Base-by-base conservation (phyloP, 2,113 vertebrate genomes). In the Centropus bengalensis region DNA sequence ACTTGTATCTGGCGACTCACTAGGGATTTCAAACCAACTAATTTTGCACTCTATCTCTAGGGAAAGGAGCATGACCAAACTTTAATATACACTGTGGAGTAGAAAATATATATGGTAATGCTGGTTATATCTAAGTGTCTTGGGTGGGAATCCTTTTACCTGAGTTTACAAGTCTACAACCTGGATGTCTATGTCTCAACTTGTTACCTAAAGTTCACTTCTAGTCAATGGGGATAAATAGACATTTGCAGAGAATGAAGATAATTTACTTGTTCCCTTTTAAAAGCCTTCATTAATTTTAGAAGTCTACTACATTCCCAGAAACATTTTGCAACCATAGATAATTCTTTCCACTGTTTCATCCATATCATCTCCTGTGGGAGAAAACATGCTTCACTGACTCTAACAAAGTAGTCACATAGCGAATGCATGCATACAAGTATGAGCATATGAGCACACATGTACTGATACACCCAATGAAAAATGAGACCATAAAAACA, bases 1-100 rank as follows among this genome's bases (percentile, higher is more conserved):
- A 96, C 71, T 87, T 88, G 67, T 83, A 91, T 86, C 74, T 82
- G 33, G n/a, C 91, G 15, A 47, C 59, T 86, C 85, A 88, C 88
- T 55, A 59, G 85, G 85, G 90, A 91, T 91, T 96, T 89, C 82
- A 93, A 91, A 93, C 79, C 95, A 94, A 88, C 93, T 91, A 71
- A 93, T 77, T 85, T 89, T 94, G 54, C 11, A 8, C 82, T 95
- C 51, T 86, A 93, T 75, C 85, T 82, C 95, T 86, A 90, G 88
- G 88, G 88, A 91, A 93, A 77, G 79, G 59, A 86, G 42, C 14
- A 91, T 79, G 85, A 88, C 85, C 90, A 95, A 91, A 93, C 45
- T 93, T 88, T 42, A 59, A 47, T 59, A 80, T 70, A 77, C 40
- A 30, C 42, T 17, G 8, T 63, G 64, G 60, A 86, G 20, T 7